phyloP scores from a whole-genome alignment of 53 echinoderm and acorn worm genomes.

The Holothuria leucospilota region DNA sequence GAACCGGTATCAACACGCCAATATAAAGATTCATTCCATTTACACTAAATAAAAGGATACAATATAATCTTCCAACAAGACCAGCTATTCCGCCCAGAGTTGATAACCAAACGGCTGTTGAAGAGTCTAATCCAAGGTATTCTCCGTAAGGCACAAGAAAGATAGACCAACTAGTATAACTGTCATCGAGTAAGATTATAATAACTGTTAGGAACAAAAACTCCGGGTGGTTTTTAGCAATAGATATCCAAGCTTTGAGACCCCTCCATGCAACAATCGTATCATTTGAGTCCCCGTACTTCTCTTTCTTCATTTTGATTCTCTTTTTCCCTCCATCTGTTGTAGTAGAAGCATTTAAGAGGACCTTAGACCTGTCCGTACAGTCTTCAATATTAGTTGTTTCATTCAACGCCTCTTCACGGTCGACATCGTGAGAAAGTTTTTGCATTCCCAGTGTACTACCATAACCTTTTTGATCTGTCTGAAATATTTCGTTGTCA shows the following conservation, averaged over 20 bases:
- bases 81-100: conserved; percentile 22
- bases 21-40: background rate
- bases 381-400: background rate
- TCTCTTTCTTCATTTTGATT: background rate
- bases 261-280: too few species aligned
- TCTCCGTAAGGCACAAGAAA: conserved; percentile 36
- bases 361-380: too few species aligned
- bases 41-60: background rate
- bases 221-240: background rate
- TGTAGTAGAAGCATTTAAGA: background rate
- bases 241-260: background rate
- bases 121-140: conserved; percentile 28
- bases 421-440: too few species aligned
- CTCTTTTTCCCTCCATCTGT: background rate
- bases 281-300: background rate
- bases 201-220: background rate
- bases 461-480: too few species aligned
- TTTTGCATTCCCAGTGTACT: too few species aligned
- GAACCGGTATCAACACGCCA: background rate
- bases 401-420: too few species aligned
- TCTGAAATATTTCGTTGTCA: too few species aligned
- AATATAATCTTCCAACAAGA: background rate
- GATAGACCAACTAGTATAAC: conserved; percentile 17
- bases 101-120: conserved; percentile 30
- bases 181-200: background rate